These are phyloP conservation scores for Apus apus DNA, from an alignment of 2,113 vertebrate genomes.

Conservation along the genomic window DNA sequence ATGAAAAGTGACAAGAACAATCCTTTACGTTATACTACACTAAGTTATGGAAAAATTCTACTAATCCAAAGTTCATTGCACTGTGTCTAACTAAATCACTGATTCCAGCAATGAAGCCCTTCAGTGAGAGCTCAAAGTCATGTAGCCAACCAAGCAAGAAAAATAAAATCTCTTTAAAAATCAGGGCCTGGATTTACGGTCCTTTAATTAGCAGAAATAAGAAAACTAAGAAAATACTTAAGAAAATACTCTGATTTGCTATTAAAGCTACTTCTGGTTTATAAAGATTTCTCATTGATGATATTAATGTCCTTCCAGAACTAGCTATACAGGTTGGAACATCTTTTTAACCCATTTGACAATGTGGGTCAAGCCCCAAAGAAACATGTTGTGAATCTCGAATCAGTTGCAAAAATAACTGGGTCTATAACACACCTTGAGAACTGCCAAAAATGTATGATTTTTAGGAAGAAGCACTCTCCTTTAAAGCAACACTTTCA, in stretches of 20 bases:
- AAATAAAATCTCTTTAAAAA: background rate
- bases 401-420: background rate
- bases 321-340: background rate
- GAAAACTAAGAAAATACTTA: too few relatives aligned
- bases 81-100: background rate
- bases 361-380: background rate
- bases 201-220: background rate
- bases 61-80: background rate
- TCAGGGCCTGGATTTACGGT: background rate
- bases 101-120: background rate
- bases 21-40: background rate
- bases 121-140: slow-evolving; percentile 42
- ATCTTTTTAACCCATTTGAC: background rate
- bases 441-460: background rate
- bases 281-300: background rate
- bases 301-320: background rate
- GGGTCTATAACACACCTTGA: slow-evolving; percentile 2
- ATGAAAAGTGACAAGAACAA: background rate
- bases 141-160: background rate
- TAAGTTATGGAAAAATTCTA: background rate
- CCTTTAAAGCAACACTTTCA: slow-evolving; percentile 12
- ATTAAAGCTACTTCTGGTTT: background rate
- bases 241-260: background rate
- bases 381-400: background rate
- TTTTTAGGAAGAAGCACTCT: background rate